Percentiles rank a stretch among this genome's conserved stretches.
Conservation (phyloP, 1,140 invertebrate species). For the Eumaeus atala region DNA sequence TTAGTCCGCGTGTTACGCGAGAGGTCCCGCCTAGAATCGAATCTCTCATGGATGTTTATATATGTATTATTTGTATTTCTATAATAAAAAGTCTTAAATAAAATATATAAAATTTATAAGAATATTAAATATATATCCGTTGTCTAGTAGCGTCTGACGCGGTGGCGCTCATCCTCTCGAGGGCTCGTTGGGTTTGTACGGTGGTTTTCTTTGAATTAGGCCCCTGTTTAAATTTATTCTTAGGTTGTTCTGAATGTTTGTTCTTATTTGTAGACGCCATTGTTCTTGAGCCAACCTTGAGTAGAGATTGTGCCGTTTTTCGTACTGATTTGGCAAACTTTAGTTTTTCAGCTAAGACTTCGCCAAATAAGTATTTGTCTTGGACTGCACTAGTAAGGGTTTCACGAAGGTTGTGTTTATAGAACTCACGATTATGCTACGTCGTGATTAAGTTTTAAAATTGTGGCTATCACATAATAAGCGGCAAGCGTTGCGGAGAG, state of each 20-base stretch:
- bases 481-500: background rate
- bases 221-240: background rate
- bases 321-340: background rate
- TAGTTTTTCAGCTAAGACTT: background rate
- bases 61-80: too few relatives aligned
- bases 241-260: background rate
- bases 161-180: background rate
- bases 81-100: too few relatives aligned
- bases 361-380: background rate
- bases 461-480: background rate
- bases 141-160: constrained; percentile 1
- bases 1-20: too few relatives aligned
- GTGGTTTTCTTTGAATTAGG: background rate
- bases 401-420: background rate
- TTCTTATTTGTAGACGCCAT: background rate
- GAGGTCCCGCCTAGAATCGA: too few relatives aligned
- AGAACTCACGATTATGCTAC: background rate
- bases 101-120: too few relatives aligned
- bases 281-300: background rate
- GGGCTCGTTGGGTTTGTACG: background rate
- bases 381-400: background rate
- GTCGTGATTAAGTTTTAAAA: background rate
- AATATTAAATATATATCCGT: too few relatives aligned
- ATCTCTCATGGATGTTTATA: too few relatives aligned
- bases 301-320: background rate